Percentiles rank a stretch among this genome's conserved stretches.
phyloP scores from a whole-genome alignment of 2,113 vertebrate species.

The Pardalotus punctatus region DNA sequence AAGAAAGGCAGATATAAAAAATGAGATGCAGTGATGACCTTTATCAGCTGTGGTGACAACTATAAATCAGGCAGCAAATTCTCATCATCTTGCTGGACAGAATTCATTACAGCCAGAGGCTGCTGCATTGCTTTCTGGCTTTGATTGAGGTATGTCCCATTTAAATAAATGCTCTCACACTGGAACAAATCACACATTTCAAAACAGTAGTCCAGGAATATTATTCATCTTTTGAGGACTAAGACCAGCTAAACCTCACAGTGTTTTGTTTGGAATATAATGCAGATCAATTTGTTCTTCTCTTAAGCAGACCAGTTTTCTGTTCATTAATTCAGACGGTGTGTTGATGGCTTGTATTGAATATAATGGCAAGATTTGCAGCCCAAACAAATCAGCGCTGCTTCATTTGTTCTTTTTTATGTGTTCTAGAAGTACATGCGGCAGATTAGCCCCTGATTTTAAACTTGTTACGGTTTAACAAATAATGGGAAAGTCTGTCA shows the following conservation, averaged over 20 bases:
- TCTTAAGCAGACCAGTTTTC: slow-evolving; percentile 49
- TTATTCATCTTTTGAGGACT: slow-evolving; percentile 1
- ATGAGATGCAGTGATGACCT: slow-evolving; percentile 66
- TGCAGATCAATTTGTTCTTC: slow-evolving; percentile 39
- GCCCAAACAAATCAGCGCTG: not conserved
- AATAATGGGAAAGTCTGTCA: not conserved
- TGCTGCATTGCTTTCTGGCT: slow-evolving; percentile 37
- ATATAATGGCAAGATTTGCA: slow-evolving; percentile 20
- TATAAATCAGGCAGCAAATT: slow-evolving; percentile 71
- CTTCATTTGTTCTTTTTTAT: not conserved
- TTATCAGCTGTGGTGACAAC: slow-evolving; percentile 70
- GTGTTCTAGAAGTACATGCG: not conserved
- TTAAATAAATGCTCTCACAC: slow-evolving; percentile 3
- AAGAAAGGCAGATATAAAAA: slow-evolving; percentile 47
- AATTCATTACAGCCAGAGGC: slow-evolving; percentile 60
- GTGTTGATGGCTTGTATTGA: not conserved
- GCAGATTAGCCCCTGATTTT: not conserved
- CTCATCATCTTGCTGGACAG: slow-evolving; percentile 59
- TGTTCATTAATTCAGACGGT: slow-evolving; percentile 42
- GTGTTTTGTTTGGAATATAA: slow-evolving; percentile 12
- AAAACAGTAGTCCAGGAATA: not conserved
- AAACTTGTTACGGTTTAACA: not conserved
- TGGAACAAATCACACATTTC: slow-evolving; percentile 18
- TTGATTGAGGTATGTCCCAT: slow-evolving; percentile 46
- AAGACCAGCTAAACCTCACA: not conserved